These are phyloP conservation scores for Lithosia quadra DNA, from an alignment of 2,888 invertebrate genomes.

Conservation along the genomic window DNA sequence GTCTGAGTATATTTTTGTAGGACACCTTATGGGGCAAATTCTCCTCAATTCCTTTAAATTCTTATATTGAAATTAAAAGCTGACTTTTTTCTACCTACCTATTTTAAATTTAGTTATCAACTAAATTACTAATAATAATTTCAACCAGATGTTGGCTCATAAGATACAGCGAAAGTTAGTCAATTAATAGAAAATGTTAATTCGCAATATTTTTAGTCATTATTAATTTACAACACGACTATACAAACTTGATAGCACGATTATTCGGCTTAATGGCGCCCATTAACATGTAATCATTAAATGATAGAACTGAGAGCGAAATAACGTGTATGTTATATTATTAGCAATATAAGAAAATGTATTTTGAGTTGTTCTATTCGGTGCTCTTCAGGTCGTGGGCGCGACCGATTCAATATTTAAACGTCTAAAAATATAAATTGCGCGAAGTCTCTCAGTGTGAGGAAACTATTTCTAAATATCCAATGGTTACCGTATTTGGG, in stretches of 20 bases:
- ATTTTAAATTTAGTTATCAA: too few species aligned
- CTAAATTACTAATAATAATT: too few species aligned
- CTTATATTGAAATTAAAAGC: too few species aligned
- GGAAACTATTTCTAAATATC: not conserved
- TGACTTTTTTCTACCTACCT: too few species aligned
- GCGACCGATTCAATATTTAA: slow-evolving; percentile 64
- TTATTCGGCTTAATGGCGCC: not conserved
- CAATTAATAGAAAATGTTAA: not conserved
- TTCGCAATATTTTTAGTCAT: not conserved
- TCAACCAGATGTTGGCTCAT: too few species aligned
- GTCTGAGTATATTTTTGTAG: too few species aligned
- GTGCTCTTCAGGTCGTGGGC: slow-evolving; percentile 62
- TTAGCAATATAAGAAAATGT: slow-evolving; percentile 41
- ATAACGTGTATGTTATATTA: slow-evolving; percentile 16
- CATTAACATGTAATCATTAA: not conserved
- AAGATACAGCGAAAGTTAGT: not conserved
- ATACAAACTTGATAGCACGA: not conserved
- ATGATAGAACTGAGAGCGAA: slow-evolving; percentile 12
- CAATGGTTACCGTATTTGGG: not conserved
- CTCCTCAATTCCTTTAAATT: too few species aligned
- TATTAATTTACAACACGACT: not conserved
- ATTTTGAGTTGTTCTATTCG: slow-evolving; percentile 54
- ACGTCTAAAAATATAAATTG: slow-evolving; percentile 74
- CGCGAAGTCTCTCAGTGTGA: slow-evolving; percentile 41
- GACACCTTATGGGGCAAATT: too few species aligned